phyloP scores from a whole-genome alignment of 1,140 invertebrate genomes.

The Drosophila azteca region DNA sequence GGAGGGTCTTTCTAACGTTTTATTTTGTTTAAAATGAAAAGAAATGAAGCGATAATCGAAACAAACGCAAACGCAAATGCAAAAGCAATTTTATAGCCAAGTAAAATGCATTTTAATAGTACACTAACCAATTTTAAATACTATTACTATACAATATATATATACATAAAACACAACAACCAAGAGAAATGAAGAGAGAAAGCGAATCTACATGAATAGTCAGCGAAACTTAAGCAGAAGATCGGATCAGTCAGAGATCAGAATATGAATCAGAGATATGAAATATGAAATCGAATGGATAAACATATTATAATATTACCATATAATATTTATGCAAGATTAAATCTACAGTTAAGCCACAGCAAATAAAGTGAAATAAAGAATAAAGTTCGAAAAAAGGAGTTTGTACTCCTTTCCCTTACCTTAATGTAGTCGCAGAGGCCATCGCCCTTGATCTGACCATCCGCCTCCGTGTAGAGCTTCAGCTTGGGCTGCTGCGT shows the following conservation, averaged over 20 bases:
- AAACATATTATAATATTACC: conserved; percentile 49
- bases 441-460: conserved; percentile 97
- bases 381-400: conserved; percentile 51
- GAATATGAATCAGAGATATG: conserved; percentile 4
- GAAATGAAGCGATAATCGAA: conserved; percentile 12
- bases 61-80: conserved; percentile 21
- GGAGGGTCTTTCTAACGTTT: conserved; percentile 41
- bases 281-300: conserved; percentile 33
- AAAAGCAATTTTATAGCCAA: conserved; percentile 61
- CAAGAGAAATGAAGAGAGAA: conserved; percentile 22
- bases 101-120: conserved; percentile 68
- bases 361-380: conserved; percentile 64
- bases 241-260: conserved; percentile 6
- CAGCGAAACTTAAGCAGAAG: conserved; percentile 39
- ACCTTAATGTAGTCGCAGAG: conserved; percentile 98
- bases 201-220: conserved; percentile 37
- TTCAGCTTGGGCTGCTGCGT: conserved; percentile 96
- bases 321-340: conserved; percentile 62
- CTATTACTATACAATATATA: conserved; percentile 15
- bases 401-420: conserved; percentile 45
- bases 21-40: conserved; percentile 36
- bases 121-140: conserved; percentile 78
- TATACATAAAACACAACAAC: not conserved
- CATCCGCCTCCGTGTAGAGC: conserved; percentile 93
- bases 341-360: conserved; percentile 49